Conservation (phyloP, 2,888 invertebrate genomes). For the Keiferia lycopersicella region DNA sequence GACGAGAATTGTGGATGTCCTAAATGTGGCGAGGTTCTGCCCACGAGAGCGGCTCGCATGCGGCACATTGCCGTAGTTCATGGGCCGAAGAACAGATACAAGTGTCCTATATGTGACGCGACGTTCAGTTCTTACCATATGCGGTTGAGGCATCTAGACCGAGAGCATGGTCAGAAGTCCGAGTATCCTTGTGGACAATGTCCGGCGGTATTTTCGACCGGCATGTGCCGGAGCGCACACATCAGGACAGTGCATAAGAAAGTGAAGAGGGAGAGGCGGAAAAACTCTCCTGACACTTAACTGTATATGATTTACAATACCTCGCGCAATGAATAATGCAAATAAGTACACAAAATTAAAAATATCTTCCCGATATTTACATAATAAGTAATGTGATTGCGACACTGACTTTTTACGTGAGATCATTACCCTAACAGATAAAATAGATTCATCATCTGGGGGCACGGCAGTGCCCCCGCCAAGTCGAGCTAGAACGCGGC, state of each 20-base stretch:
- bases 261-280: constrained; percentile 28
- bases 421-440: too few relatives aligned
- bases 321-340: too few relatives aligned
- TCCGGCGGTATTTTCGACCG: constrained; percentile 53
- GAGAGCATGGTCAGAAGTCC: constrained; percentile 51
- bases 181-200: constrained; percentile 56
- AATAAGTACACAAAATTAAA: too few relatives aligned
- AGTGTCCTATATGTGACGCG: constrained; percentile 57
- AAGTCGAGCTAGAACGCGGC: too few relatives aligned
- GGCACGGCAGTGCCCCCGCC: too few relatives aligned
- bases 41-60: constrained; percentile 48
- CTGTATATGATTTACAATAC: not conserved
- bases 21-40: constrained; percentile 63
- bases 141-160: constrained; percentile 53
- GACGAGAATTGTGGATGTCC: constrained; percentile 62
- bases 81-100: constrained; percentile 53
- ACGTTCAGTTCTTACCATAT: constrained; percentile 55
- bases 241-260: constrained; percentile 58
- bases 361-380: too few relatives aligned
- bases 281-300: not conserved
- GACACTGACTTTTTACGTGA: too few relatives aligned
- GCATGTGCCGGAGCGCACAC: constrained; percentile 62
- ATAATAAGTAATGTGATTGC: too few relatives aligned
- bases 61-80: constrained; percentile 50
- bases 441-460: too few relatives aligned